Evolutionary conservation across 2,888 invertebrate genomes (phyloP), one percentile per base, ranked within the genome.

Genomic region (Artemia sinica): DNA sequence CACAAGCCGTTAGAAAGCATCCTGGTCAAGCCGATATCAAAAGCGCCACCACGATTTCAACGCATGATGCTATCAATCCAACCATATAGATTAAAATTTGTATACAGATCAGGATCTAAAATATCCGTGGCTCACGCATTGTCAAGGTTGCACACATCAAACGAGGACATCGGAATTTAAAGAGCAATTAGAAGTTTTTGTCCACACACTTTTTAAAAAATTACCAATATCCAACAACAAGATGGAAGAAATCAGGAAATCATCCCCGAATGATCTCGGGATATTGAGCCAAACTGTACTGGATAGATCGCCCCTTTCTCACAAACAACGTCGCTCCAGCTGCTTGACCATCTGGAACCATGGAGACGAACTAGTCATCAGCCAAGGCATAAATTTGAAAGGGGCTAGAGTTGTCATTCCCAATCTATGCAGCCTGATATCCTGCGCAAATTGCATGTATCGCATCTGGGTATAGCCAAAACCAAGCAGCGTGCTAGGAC

Each of bases 1-100:
- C 58, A 58, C 58, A 58, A 58, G 9, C 63, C 63, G n/a, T 28
- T 58, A 8, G 63, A 58, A 58, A 58, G 12, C 63, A 58, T 58
- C 9, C 10, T 58, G 9, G 63, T 10, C 8, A 58, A 58, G 28
- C 63, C 63, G 63, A 58, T 58, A 58, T 58, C 63, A 28, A 58
- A 8, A 58, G 63, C 10, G 1, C 63, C 63, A 58, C 63, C 63
- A 58, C 10, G 63, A 58, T 11, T 58, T n/a, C 63, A 58, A 28
- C 63, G 63, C 63, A 11, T 58, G 63, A 58, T 58, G 63, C 12
- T 58, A 10, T 52, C 63, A 10, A 10, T 58, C 9, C 12, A 58
- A 10, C 63, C 63, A 58, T 8, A 58, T 58, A 58, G 7, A 8
- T 58, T 58, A 9, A 8, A 58, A 58, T 58, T 58, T 14, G 9